Base-by-base conservation (phyloP, 1,140 invertebrate genomes). In the Wiebesia pumilae region DNA sequence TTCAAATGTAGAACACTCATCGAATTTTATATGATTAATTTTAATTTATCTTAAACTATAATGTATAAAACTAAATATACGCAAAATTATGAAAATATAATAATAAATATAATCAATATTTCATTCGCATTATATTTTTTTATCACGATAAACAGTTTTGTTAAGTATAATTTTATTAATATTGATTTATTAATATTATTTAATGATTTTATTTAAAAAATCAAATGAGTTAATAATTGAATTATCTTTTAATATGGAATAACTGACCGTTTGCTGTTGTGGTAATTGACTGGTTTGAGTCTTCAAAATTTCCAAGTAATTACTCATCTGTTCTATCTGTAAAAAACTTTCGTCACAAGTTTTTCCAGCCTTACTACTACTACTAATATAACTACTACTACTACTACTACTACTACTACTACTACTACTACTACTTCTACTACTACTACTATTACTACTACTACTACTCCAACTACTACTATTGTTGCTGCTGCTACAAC, bases 291-390 rank as follows among this genome's bases (percentile, higher is more conserved):
- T 40, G 1, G 62, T 21, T 12, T 58, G 24, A 30, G n/a, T 71
- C 2, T 67, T 58, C 0, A 33, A 75, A 10, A 27, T 21, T 40
- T 77, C 51, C 9, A 84, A 67, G 24, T 71, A 80, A 16, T 69
- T 81, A 4, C 0, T 67, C 58, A 19, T 40, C 24, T n/a, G 47
- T 67, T 85, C 78, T 10, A 40, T 21, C 21, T 51, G 43, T 30
- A 80, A 71, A 65, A 35, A 54, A 30, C 9, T 69, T 24, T 1
- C 75, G 14, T 81, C 58, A 47, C 78, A 54, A 27, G 4, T 21
- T 30, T 80, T 86, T 65, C 51, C 33, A 79, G 71, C 69, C 19
- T 81, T n/a, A n/a, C n/a, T n/a, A n/a, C n/a, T n/a, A n/a, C n/a
- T n/a, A n/a, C n/a, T n/a, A n/a, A n/a, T n/a, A n/a, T n/a, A n/a